phyloP scores from a whole-genome alignment of 1,140 invertebrate genomes.

The Pinna nobilis region DNA sequence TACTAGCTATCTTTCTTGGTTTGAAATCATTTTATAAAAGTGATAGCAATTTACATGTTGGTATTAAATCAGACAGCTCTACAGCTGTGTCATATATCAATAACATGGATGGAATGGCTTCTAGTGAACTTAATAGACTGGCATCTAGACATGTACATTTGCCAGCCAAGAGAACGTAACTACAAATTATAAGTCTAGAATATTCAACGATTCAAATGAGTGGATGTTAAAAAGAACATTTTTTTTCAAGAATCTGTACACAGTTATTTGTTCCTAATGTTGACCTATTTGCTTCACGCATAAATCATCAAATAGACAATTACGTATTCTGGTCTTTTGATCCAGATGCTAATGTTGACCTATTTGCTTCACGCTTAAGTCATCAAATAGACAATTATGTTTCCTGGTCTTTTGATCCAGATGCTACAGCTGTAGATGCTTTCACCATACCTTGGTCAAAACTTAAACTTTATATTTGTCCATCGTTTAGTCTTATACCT shows the following conservation, averaged over 20 bases:
- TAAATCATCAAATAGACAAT: too few species aligned
- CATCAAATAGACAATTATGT: too few species aligned
- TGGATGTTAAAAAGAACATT: conserved; percentile 40
- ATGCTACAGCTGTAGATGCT: too few species aligned
- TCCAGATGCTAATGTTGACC: too few species aligned
- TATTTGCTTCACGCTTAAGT: too few species aligned
- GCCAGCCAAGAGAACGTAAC: conserved; percentile 29
- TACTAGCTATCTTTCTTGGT: conserved; percentile 14
- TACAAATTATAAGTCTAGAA: conserved; percentile 32
- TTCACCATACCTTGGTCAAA: conserved; percentile 28
- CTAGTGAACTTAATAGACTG: conserved; percentile 27
- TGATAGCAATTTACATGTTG: conserved; percentile 23
- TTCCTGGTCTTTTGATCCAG: too few species aligned
- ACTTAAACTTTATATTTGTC: conserved; percentile 30
- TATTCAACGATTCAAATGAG: conserved; percentile 30
- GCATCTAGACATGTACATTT: conserved; percentile 37
- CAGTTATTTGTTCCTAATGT: conserved; percentile 18
- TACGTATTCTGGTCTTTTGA: too few species aligned
- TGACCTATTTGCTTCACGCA: too few species aligned
- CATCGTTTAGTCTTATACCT: conserved; percentile 36
- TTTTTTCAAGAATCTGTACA: conserved; percentile 22
- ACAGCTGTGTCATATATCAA: too few species aligned
- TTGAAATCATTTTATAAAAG: conserved; percentile 22
- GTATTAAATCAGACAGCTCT: conserved; percentile 36
- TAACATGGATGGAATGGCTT: conserved; percentile 43